These are phyloP conservation scores for Pardalotus punctatus DNA, from an alignment of 2,113 vertebrate species.

Conservation along the genomic window DNA sequence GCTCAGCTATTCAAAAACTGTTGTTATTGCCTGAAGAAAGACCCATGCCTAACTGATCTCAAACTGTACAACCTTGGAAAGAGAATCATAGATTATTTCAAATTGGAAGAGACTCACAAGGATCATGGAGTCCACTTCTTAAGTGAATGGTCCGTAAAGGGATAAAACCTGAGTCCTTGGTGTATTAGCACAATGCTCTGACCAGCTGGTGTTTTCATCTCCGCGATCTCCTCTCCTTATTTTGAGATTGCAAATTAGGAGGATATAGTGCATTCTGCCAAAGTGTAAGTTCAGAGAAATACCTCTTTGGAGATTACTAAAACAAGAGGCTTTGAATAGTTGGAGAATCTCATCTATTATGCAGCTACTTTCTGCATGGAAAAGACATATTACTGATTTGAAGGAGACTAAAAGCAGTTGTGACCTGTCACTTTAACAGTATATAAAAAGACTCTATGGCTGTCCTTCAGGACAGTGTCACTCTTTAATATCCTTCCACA, in stretches of 20 bases:
- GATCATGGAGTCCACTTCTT: accelerated
- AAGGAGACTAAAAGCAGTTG: background rate
- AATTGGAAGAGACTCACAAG: background rate
- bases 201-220: background rate
- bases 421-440: background rate
- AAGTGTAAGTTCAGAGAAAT: background rate
- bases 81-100: background rate
- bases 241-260: background rate
- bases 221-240: background rate
- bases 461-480: background rate
- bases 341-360: background rate
- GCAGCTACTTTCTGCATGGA: background rate
- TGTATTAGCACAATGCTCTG: background rate
- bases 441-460: background rate
- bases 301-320: background rate
- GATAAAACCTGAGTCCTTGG: background rate
- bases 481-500: background rate
- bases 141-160: background rate
- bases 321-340: background rate
- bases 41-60: background rate
- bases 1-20: background rate
- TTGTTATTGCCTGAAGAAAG: background rate
- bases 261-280: background rate
- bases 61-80: background rate
- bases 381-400: background rate